These are phyloP conservation scores for Uria lomvia DNA, from an alignment of 2,113 vertebrate genomes.

Conservation along the genomic window DNA sequence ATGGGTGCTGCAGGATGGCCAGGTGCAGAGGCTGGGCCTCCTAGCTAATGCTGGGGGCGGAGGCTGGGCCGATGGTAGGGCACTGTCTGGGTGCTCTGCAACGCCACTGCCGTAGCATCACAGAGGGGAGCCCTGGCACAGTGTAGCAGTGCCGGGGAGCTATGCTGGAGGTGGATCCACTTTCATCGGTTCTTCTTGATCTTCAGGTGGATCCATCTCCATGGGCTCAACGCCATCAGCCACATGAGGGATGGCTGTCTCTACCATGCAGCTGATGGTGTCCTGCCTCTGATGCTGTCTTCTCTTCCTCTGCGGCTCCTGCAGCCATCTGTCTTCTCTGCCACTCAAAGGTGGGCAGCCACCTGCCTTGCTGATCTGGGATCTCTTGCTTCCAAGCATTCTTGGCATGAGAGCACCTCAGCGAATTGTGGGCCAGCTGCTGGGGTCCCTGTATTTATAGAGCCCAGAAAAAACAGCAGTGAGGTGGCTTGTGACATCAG, in stretches of 20 bases:
- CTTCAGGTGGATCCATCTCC: background rate
- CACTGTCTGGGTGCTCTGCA: accelerated
- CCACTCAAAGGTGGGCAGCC: background rate
- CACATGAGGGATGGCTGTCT: accelerated
- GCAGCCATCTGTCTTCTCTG: background rate
- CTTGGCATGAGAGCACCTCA: background rate
- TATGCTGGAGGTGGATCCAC: background rate
- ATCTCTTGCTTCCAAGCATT: background rate
- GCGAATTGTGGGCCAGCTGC: background rate
- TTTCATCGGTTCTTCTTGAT: background rate
- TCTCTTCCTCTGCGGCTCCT: background rate
- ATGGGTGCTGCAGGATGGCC: background rate
- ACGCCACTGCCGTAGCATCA: accelerated
- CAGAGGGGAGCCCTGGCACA: background rate
- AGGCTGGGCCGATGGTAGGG: background rate
- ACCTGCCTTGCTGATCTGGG: background rate
- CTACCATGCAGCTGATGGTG: background rate
- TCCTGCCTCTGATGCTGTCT: accelerated
- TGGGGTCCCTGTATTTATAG: background rate
- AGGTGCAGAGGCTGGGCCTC: background rate
- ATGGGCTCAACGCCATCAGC: background rate
- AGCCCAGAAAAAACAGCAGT: background rate
- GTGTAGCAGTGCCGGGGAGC: background rate
- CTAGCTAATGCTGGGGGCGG: accelerated
- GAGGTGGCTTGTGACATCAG: background rate